Base-by-base conservation (phyloP, 1,140 invertebrate species). In the Anoplophora glabripennis region DNA sequence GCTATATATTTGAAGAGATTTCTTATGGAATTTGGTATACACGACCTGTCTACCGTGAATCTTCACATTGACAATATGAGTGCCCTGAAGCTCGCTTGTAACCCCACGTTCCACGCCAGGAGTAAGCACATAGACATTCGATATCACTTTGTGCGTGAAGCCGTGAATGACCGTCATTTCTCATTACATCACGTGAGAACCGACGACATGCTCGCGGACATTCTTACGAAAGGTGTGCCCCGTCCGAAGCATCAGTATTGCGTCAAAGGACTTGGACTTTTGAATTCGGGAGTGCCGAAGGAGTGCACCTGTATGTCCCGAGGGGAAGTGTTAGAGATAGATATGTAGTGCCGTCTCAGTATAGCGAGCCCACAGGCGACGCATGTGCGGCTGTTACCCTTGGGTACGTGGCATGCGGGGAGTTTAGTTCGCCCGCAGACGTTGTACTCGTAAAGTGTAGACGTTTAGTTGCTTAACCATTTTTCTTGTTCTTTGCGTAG, bases 61-160 rank as follows among this genome's bases (percentile, higher is more conserved):
- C 3, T 72, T 7, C 65, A 33, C 37, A 61, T 53, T 36, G 69
- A 73, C 54, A 72, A 69, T 47, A 40, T 55, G 37, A 53, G 70
- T 28, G 65, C 70, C 5, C 34, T 63, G 17, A 52, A 66, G n/a
- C 47, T 74, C 34, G 61, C 58, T 1, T 51, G 57, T 9, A 72
- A 68, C 56, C 48, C 47, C 7, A 48, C 44, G 17, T 67, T 52
- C 46, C 57, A 71, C 49, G 44, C 56, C 7, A 44, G 72, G 10
- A 68, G 59, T 7, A 75, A 73, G 56, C 72, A 72, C 60, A 71
- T 71, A 40, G 69, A 72, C 40, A 59, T 73, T n/a, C 60, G 65
- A n/a, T 63, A 72, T 45, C 64, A 69, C 55, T 68, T 55, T 44
- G 55, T 59, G 7, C 5, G 61, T 28, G 61, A 70, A 34, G 11